These are phyloP conservation scores for Platygyra sinensis DNA, from an alignment of 64 coral and sea anemone species.

Conservation along the genomic window DNA sequence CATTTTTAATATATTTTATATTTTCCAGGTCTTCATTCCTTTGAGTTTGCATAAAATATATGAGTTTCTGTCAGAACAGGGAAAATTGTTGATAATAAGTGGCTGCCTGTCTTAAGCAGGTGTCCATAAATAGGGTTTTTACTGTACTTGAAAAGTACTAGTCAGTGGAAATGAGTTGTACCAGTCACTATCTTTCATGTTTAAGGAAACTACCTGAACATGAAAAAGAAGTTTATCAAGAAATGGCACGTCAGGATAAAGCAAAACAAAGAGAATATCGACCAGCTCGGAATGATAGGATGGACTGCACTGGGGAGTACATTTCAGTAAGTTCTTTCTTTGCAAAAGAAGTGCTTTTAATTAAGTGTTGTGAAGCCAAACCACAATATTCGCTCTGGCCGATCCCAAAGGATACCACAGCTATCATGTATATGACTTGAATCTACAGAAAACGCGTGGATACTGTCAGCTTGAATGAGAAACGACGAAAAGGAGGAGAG, in stretches of 20 bases:
- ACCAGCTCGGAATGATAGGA: conserved; percentile 75
- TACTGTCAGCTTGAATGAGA: conserved; percentile 87
- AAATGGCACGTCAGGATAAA: conserved; percentile 89
- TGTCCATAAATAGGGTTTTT: no score
- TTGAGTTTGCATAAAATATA: no score
- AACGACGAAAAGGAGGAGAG: conserved; percentile 82
- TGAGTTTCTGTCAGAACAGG: no score
- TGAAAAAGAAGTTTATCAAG: conserved; percentile 96
- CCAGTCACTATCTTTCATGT: not conserved
- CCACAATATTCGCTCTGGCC: no score
- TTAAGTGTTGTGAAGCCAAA: no score
- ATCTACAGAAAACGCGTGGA: conserved; percentile 94
- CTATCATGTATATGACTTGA: not conserved
- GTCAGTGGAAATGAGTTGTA: no score
- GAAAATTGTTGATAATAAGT: no score
- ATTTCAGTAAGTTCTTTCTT: conserved; percentile 73
- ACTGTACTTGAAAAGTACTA: no score
- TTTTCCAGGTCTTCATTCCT: no score
- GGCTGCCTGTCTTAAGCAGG: no score
- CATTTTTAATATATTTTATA: no score
- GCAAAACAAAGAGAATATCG: conserved; percentile 74
- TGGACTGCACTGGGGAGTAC: conserved; percentile 91
- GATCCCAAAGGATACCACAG: not conserved
- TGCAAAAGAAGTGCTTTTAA: no score
- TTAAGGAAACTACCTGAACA: conserved; percentile 81